Evolutionary conservation across 2,113 vertebrate species (phyloP).

Genomic region (Chionodraco myersi): DNA sequence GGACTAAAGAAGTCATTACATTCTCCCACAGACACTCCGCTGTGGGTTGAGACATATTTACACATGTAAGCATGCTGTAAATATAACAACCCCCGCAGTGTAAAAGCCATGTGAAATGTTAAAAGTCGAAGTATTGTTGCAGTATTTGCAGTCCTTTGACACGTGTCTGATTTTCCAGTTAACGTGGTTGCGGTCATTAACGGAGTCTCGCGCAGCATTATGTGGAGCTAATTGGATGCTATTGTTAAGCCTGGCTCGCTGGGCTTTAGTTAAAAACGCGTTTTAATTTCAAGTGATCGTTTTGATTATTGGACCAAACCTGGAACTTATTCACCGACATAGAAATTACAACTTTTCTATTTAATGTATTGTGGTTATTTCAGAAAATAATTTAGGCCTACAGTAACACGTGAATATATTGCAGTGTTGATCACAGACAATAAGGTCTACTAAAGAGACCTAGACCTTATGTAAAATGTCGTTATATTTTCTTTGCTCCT

Average conservation of each 20-base stretch:
- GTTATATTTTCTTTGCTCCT: background rate
- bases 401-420: background rate
- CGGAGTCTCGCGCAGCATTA: background rate
- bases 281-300: background rate
- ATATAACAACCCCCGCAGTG: conserved; percentile 3
- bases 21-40: conserved; percentile 59
- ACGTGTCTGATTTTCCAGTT: background rate
- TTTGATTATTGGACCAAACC: background rate
- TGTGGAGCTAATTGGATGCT: background rate
- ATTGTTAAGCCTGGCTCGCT: background rate
- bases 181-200: conserved; percentile 12
- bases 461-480: background rate
- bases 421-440: conserved; percentile 7
- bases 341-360: background rate
- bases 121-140: background rate
- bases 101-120: conserved; percentile 4
- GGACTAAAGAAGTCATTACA: conserved; percentile 82
- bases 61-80: background rate
- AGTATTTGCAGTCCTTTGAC: background rate
- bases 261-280: background rate
- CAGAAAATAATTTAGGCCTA: background rate
- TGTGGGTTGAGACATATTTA: conserved; percentile 15
- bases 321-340: background rate
- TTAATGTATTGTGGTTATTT: background rate
- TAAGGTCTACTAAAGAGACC: background rate